Conservation (phyloP, 2,797 vertebrate species). For the Potorous gilbertii region DNA sequence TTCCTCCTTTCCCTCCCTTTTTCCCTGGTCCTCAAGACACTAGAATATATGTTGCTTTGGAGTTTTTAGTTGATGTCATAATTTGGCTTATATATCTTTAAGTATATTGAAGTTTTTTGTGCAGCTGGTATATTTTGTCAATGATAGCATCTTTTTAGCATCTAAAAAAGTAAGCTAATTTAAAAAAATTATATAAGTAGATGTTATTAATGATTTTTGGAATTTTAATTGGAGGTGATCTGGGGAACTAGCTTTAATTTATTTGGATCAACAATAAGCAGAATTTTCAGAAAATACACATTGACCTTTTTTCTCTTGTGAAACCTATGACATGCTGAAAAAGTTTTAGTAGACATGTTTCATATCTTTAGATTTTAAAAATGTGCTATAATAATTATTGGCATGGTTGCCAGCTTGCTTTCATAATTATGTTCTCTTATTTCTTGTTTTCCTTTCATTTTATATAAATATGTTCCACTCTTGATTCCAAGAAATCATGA, state of each 20-base stretch:
- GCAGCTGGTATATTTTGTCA: background rate
- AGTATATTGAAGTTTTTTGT: background rate
- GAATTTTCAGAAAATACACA: background rate
- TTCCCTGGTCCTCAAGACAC: background rate
- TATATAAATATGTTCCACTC: background rate
- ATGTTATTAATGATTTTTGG: background rate
- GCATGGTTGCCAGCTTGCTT: background rate
- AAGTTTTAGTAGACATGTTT: background rate
- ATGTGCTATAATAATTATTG: background rate
- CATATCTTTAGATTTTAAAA: background rate
- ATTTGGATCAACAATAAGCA: background rate
- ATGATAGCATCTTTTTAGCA: background rate
- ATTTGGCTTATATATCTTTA: background rate
- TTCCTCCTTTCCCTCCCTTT: background rate
- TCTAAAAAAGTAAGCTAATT: background rate
- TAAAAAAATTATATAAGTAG: background rate
- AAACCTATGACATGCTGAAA: background rate
- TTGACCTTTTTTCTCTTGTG: background rate
- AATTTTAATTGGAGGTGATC: background rate
- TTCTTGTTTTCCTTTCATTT: background rate
- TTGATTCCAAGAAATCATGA: background rate
- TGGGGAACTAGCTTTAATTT: background rate
- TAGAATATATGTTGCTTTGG: background rate
- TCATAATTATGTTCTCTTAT: background rate
- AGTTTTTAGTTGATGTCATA: background rate